Conservation (phyloP, 2,113 vertebrate species). For the Festucalex cinctus region DNA sequence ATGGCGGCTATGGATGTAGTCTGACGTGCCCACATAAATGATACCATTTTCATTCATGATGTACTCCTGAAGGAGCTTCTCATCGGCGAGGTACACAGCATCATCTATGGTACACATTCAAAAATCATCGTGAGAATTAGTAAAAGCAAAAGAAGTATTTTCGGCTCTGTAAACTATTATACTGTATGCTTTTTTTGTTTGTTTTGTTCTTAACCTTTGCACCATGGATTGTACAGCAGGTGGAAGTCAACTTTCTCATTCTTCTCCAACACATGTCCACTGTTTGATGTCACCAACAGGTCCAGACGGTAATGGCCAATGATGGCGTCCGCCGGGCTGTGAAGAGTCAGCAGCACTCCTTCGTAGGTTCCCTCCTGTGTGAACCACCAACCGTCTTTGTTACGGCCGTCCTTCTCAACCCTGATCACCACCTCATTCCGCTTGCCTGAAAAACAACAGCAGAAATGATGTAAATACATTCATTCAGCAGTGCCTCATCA, state of each 20-base stretch:
- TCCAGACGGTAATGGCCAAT: conserved; percentile 80
- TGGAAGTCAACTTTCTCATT: conserved; percentile 71
- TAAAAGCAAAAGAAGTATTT: neutral
- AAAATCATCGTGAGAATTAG: neutral
- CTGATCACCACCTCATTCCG: conserved; percentile 67
- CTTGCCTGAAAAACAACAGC: conserved; percentile 66
- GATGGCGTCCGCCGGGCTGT: conserved; percentile 76
- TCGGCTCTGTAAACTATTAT: neutral
- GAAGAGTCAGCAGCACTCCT: conserved; percentile 66
- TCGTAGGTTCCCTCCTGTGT: conserved; percentile 51
- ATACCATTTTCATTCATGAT: conserved; percentile 82
- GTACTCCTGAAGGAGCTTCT: conserved; percentile 79
- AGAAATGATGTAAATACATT: neutral
- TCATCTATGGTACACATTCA: conserved; percentile 65
- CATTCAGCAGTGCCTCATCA: neutral
- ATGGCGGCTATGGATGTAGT: conserved; percentile 66
- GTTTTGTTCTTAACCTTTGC: conserved; percentile 73
- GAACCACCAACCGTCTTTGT: conserved; percentile 68
- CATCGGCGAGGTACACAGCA: conserved; percentile 76
- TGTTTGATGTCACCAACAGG: conserved; percentile 61
- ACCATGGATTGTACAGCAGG: conserved; percentile 93
- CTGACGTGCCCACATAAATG: conserved; percentile 77
- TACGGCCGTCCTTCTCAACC: conserved; percentile 33
- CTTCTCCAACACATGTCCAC: conserved; percentile 56
- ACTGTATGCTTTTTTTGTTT: neutral